Evolutionary conservation across 2,888 invertebrate species (phyloP).

Genomic region (Eupithecia abbreviata): DNA sequence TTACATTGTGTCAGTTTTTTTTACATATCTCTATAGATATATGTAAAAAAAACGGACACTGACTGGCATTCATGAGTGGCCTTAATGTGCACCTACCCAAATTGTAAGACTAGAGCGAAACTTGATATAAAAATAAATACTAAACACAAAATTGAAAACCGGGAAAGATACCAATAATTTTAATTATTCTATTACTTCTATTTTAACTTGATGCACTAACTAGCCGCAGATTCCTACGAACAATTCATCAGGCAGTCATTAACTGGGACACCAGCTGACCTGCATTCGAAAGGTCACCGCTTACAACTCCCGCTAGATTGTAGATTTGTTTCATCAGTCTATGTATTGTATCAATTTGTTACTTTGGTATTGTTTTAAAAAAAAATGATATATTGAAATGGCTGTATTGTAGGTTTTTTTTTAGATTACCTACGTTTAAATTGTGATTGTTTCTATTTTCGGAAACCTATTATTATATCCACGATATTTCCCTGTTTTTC

Average conservation of each 20-base stretch:
- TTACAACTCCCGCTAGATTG: constrained; percentile 26
- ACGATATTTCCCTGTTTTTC: not conserved
- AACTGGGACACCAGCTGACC: constrained; percentile 35
- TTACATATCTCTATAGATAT: no score
- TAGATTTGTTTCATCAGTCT: constrained; percentile 21
- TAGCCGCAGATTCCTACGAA: not conserved
- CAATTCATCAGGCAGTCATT: constrained; percentile 24
- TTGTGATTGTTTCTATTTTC: not conserved
- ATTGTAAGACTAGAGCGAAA: no score
- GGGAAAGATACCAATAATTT: not conserved
- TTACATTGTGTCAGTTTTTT: no score
- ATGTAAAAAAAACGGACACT: no score
- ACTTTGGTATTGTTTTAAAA: not conserved
- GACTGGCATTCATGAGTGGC: no score
- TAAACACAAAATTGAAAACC: no score
- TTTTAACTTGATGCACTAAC: not conserved
- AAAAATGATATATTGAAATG: not conserved
- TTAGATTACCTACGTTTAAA: not conserved
- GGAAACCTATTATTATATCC: not conserved
- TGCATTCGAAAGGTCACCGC: constrained; percentile 37
- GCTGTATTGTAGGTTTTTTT: not conserved
- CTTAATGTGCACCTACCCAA: no score
- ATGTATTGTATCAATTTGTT: constrained; percentile 16
- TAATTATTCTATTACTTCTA: not conserved
- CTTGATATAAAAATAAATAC: no score